phyloP scores from a whole-genome alignment of 2,113 vertebrate genomes.

The Pedionomus torquatus region DNA sequence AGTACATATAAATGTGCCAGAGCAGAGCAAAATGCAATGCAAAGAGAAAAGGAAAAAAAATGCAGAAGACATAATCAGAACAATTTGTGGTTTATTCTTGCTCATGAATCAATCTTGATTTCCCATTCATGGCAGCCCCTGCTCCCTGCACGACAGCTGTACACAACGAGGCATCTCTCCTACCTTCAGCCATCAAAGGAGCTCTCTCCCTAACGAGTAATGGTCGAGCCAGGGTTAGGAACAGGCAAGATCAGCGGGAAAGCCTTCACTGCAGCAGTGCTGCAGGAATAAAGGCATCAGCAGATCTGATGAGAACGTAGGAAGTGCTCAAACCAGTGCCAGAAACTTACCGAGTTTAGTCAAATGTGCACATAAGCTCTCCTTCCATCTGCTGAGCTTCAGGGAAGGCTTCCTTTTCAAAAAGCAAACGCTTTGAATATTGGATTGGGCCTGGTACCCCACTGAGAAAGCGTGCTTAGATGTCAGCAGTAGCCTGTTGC shows the following conservation, averaged over 20 bases:
- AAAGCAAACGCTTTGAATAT: neutral
- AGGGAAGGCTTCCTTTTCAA: neutral
- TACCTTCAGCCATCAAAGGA: conserved; percentile 32
- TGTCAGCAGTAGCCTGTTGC: neutral
- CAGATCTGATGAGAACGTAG: conserved; percentile 3
- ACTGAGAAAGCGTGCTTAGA: neutral
- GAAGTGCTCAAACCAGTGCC: neutral
- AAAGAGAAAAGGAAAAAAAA: neutral
- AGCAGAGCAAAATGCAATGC: neutral
- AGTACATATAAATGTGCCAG: neutral
- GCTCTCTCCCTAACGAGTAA: neutral
- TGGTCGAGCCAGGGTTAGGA: neutral
- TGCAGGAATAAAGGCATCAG: neutral
- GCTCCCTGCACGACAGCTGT: neutral
- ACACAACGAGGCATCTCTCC: conserved; percentile 30
- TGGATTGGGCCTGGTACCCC: neutral
- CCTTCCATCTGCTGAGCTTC: conserved; percentile 41
- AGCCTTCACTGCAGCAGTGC: conserved; percentile 26
- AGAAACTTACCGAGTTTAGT: conserved; percentile 3
- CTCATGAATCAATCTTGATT: conserved; percentile 43
- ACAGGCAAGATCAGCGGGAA: neutral
- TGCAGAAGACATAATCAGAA: neutral
- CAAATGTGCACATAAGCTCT: neutral
- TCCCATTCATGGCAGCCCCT: neutral
- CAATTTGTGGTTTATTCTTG: conserved; percentile 41